Percentiles rank a stretch among this genome's conserved stretches.
phyloP scores from a whole-genome alignment of 64 coral and sea anemone genomes.

The Stylophora pistillata region DNA sequence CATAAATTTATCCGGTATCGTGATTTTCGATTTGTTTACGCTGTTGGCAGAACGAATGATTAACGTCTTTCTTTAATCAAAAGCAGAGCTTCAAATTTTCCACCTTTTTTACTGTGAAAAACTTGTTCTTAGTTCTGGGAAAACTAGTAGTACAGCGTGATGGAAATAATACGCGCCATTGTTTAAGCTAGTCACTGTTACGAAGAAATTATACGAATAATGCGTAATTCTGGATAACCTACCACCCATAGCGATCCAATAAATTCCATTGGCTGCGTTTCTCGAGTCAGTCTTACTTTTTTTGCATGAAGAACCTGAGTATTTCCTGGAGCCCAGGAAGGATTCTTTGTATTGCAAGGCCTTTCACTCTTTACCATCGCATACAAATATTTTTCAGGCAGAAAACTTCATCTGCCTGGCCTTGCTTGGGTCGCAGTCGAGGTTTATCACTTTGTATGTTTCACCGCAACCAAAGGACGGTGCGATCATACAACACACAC shows the following conservation, averaged over 20 bases:
- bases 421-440: background rate
- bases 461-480: background rate
- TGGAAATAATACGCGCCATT: background rate
- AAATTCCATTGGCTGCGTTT: background rate
- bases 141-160: too few relatives aligned
- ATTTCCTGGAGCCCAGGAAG: background rate
- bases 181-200: background rate
- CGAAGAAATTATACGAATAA: background rate
- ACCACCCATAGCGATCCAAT: background rate
- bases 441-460: background rate
- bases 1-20: too few relatives aligned
- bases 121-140: too few relatives aligned
- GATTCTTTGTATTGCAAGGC: background rate
- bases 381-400: background rate
- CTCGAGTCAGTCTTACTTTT: background rate
- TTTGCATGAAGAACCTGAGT: background rate
- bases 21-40: too few relatives aligned
- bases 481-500: background rate
- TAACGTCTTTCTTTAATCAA: too few relatives aligned
- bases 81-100: too few relatives aligned
- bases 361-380: background rate
- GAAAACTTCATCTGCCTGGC: slow-evolving; percentile 3
- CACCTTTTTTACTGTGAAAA: too few relatives aligned
- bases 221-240: background rate
- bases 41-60: too few relatives aligned